phyloP scores from a whole-genome alignment of 1,140 invertebrate genomes.

The Eciton burchellii region DNA sequence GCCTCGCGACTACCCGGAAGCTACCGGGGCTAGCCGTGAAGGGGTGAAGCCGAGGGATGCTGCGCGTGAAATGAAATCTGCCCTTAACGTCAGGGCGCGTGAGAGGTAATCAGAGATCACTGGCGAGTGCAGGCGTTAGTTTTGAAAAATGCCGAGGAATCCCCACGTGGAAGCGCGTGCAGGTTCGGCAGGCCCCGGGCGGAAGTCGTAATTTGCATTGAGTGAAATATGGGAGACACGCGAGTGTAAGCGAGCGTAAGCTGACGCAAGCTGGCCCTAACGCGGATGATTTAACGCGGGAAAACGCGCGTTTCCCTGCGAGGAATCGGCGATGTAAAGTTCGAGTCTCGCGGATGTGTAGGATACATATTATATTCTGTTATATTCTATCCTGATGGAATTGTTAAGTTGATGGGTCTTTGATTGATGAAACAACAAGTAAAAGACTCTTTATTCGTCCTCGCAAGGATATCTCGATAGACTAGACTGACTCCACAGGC shows the following conservation, averaged over 20 bases:
- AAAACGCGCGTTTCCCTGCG: background rate
- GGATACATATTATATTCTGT: no score
- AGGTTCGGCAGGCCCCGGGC: conserved; percentile 36
- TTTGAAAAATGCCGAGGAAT: conserved; percentile 32
- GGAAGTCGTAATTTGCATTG: conserved; percentile 56
- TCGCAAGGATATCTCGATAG: no score
- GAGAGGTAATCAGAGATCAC: conserved; percentile 53
- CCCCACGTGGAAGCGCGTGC: conserved; percentile 33
- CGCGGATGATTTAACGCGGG: conserved; percentile 27
- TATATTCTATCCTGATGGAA: no score
- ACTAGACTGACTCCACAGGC: no score
- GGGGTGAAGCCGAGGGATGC: conserved; percentile 32
- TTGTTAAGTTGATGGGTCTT: no score
- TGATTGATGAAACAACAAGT: no score
- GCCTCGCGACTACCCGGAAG: conserved; percentile 46
- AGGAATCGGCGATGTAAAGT: background rate
- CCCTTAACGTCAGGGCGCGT: conserved; percentile 32
- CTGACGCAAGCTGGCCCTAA: conserved; percentile 40
- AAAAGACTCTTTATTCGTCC: no score
- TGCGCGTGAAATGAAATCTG: conserved; percentile 44
- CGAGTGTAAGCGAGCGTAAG: conserved; percentile 28
- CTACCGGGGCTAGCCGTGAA: background rate
- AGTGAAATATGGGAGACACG: conserved; percentile 34
- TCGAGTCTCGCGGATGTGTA: no score
- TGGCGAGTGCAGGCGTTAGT: conserved; percentile 16